A percentile compares a stretch with the other conserved stretches of the same genome.
Evolutionary conservation across 2,797 vertebrate species (phyloP).

Genomic region (Enteromius mattozi): DNA sequence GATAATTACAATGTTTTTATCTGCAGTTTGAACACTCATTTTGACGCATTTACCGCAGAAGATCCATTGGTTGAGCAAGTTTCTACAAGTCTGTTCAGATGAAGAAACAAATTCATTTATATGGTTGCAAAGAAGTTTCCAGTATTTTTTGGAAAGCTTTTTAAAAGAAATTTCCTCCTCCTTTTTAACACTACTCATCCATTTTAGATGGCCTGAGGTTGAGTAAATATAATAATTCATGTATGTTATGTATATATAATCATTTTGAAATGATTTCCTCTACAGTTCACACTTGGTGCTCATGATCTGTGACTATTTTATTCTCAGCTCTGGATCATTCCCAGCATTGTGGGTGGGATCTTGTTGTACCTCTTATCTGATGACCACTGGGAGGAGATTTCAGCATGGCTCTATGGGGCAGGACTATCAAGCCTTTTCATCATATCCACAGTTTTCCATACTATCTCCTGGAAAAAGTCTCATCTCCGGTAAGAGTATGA

Average conservation of each 20-base stretch:
- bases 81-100: too few relatives aligned
- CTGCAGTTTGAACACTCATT: neutral
- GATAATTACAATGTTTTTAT: neutral
- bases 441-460: constrained; percentile 94
- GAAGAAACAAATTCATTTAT: too few relatives aligned
- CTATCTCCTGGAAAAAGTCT: constrained; percentile 95
- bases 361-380: constrained; percentile 80
- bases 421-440: constrained; percentile 93
- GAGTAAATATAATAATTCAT: neutral
- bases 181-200: neutral
- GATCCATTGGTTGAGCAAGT: neutral
- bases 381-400: constrained; percentile 75
- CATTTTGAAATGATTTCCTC: neutral
- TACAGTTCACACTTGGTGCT: neutral
- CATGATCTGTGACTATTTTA: neutral
- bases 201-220: neutral
- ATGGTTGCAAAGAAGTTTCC: neutral
- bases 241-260: neutral
- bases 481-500: constrained; percentile 84
- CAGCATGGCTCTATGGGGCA: constrained; percentile 82
- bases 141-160: neutral
- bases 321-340: constrained; percentile 78
- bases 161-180: neutral
- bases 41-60: neutral
- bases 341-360: constrained; percentile 82